Conservation (phyloP, 2,888 invertebrate genomes). For the Agrotis exclamationis region DNA sequence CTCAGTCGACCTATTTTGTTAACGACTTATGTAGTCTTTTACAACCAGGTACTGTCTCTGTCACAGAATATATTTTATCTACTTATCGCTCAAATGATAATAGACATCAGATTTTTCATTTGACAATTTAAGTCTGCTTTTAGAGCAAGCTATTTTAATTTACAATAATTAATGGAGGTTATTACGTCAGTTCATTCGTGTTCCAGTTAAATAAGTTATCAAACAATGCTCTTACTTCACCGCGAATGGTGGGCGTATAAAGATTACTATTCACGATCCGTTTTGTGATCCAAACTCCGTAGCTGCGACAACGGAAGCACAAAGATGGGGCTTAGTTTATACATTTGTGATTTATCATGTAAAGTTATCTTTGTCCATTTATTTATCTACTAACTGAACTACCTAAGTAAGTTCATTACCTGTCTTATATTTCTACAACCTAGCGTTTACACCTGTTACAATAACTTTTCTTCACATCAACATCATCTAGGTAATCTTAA, state of each 20-base stretch:
- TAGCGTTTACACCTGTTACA: too few species aligned
- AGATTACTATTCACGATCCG: conserved; percentile 51
- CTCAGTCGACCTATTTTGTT: neutral
- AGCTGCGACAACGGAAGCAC: neutral
- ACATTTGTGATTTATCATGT: neutral
- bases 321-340: neutral
- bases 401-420: too few species aligned
- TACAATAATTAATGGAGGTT: conserved; percentile 22
- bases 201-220: conserved; percentile 68
- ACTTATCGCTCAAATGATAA: neutral
- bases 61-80: neutral
- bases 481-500: too few species aligned
- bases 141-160: conserved; percentile 9
- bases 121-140: neutral
- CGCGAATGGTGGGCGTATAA: conserved; percentile 61
- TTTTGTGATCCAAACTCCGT: conserved; percentile 5
- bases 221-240: conserved; percentile 66
- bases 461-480: too few species aligned
- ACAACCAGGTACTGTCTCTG: too few species aligned
- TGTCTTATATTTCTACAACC: too few species aligned
- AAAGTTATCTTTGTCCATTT: neutral
- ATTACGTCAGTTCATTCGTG: conserved; percentile 52
- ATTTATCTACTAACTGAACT: neutral
- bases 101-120: neutral
- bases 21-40: neutral